Evolutionary conservation across 2,888 invertebrate genomes (phyloP), one percentile per base, ranked within the genome.

Genomic region (Pseudanteris insignis): DNA sequence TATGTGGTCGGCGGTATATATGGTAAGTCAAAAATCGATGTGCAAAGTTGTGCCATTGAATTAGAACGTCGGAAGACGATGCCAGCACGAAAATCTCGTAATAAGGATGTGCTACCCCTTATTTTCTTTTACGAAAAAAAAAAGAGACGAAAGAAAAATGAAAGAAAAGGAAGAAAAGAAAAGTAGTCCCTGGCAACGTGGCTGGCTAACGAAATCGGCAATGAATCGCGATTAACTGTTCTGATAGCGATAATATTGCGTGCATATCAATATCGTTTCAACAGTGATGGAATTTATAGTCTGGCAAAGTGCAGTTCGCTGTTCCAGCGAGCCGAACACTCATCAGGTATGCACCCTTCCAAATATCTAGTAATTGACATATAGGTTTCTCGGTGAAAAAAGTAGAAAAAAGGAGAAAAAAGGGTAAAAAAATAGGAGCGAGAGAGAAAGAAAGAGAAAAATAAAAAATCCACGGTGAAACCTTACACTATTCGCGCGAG

Each of bases 301-400:
- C 57, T 62, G 66, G 65, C 68, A 70, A 74, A 77, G 75, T 78
- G 74, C 74, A 72, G 63, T 76, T 75, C 70, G 70, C 65, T 77
- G 76, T 78, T 75, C 67, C 67, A 67, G 62, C 40, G 59, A 66
- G 66, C 62, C 63, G 61, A 66, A 61, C 66, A 71, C 73, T 76
- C 75, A 74, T 77, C 73, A 70, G 72, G 70, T 73, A 75, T 72
- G 72, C 72, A 66, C 68, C 66, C 66, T 66, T 59, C 53, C 67
- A 37, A 64, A 51, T 47, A 61, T 54, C 62, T 11, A 63, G 63
- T 74, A 71, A 74, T 71, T 71, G 73, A 72, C 71, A 64, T 67
- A 65, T 66, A 64, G 65, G 60, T 58, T 55, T 33, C 32, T 51
- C 33, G 41, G 29, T 7, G 34, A 25, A 37, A 40, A 18, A 40